Percentiles rank a stretch among this genome's conserved stretches.
These are phyloP conservation scores for Astyanax mexicanus DNA, from an alignment of 2,797 vertebrate species.

Conservation along the genomic window DNA sequence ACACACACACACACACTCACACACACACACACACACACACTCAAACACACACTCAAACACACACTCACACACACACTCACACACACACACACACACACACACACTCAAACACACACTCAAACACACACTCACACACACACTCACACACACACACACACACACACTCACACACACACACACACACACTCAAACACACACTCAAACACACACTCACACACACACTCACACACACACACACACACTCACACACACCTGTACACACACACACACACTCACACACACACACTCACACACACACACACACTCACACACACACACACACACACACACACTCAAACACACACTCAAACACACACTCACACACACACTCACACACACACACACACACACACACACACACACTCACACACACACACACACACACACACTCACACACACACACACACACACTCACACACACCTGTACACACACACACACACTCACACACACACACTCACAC, in stretches of 20 bases:
- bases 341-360: not conserved
- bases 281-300: not conserved
- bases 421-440: not conserved
- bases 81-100: not conserved
- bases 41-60: too few relatives aligned
- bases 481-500: conserved; percentile 9
- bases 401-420: not conserved
- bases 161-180: not conserved
- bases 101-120: too few relatives aligned
- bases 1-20: conserved; percentile 1
- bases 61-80: not conserved
- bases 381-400: not conserved
- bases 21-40: not conserved
- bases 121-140: not conserved
- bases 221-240: not conserved
- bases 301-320: not conserved
- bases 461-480: not conserved
- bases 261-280: not conserved
- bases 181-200: too few relatives aligned
- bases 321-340: too few relatives aligned
- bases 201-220: not conserved
- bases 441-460: too few relatives aligned
- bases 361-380: conserved; percentile 1
- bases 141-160: not conserved
- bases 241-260: too few relatives aligned